A percentile compares a stretch with the other conserved stretches of the same genome.
phyloP scores from a whole-genome alignment of 2,113 vertebrate species.

The Pterocles burchelli region DNA sequence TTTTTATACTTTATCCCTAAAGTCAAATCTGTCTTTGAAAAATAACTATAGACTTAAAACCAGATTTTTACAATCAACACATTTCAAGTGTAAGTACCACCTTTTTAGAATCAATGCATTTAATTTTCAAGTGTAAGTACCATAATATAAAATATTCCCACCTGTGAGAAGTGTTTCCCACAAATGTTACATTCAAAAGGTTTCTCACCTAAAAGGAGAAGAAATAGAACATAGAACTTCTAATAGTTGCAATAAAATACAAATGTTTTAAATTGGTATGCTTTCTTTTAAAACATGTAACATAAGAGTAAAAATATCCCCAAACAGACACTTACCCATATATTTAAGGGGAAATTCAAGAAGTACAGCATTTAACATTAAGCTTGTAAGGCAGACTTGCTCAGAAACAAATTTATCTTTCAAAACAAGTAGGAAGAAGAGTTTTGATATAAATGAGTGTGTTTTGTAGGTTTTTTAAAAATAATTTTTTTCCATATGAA shows the following conservation, averaged over 20 bases:
- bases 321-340: conserved; percentile 7
- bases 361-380: background rate
- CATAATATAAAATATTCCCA: conserved; percentile 76
- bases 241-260: conserved; percentile 31
- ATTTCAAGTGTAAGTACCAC: conserved; percentile 56
- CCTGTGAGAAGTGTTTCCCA: conserved; percentile 98
- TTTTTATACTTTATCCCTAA: background rate
- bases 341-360: background rate
- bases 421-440: background rate
- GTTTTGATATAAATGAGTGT: background rate
- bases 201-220: conserved; percentile 90
- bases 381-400: background rate
- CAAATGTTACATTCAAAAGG: conserved; percentile 98
- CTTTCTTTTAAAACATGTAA: background rate
- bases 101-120: conserved; percentile 28
- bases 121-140: conserved; percentile 51
- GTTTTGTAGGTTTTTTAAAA: background rate
- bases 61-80: conserved; percentile 17
- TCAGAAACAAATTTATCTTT: background rate
- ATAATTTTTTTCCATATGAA: background rate
- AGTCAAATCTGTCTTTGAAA: background rate
- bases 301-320: background rate
- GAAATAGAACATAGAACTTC: conserved; percentile 64
- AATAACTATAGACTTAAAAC: background rate
- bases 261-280: background rate